Evolutionary conservation across 2,113 vertebrate genomes (phyloP).

Genomic region (Takifugu flavidus): DNA sequence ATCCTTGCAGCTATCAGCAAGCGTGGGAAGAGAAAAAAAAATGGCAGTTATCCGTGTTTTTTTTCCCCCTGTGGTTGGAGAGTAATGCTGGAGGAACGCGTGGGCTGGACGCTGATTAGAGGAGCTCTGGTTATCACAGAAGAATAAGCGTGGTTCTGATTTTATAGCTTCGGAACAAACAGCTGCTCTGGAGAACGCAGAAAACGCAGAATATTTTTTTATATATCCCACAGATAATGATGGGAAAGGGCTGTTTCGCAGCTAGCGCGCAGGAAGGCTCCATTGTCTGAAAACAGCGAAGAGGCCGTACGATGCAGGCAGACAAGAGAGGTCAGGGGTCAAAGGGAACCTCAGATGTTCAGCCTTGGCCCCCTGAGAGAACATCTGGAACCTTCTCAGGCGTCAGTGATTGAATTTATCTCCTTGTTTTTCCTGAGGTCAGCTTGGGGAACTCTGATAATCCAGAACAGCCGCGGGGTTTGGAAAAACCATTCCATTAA

Average conservation of each 20-base stretch:
- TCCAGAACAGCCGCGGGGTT: no score
- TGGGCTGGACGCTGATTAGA: constrained; percentile 21
- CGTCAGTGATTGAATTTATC: neutral
- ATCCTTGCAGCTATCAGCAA: neutral
- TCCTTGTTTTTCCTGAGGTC: constrained; percentile 23
- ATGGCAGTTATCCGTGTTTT: constrained; percentile 35
- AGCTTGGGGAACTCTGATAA: neutral
- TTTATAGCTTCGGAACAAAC: neutral
- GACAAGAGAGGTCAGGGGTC: constrained; percentile 25
- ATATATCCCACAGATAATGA: neutral
- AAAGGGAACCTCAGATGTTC: constrained; percentile 4
- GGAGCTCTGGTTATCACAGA: constrained; percentile 2
- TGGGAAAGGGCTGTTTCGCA: constrained; percentile 5
- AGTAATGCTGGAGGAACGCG: constrained; percentile 1
- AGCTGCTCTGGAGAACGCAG: neutral
- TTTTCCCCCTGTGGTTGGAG: constrained; percentile 2
- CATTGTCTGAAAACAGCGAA: neutral
- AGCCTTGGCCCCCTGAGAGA: constrained; percentile 2
- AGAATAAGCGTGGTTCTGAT: constrained; percentile 15
- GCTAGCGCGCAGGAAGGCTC: neutral
- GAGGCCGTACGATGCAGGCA: neutral
- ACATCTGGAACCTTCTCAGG: constrained; percentile 32
- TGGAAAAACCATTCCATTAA: no score
- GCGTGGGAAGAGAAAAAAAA: neutral
- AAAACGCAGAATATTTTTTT: neutral